phyloP scores from a whole-genome alignment of 2,113 vertebrate genomes.

The Phyllopteryx taeniolatus region DNA sequence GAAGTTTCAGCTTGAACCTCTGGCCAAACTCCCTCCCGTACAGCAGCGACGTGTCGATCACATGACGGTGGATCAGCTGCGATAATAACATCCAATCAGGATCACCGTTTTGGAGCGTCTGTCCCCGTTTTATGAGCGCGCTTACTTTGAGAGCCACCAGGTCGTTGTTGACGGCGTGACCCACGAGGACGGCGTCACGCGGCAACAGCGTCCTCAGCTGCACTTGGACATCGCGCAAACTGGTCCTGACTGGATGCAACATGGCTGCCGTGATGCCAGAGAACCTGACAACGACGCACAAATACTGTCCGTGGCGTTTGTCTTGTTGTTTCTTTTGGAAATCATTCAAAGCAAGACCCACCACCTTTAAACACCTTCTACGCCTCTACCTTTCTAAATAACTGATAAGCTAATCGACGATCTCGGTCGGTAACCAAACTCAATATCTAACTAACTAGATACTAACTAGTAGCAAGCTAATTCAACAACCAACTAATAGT shows the following conservation, averaged over 20 bases:
- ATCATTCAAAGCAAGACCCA: too few species aligned
- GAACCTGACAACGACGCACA: constrained; percentile 67
- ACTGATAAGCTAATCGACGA: not conserved
- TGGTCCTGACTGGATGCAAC: constrained; percentile 78
- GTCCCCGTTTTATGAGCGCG: not conserved
- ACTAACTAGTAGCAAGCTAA: too few species aligned
- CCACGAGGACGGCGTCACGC: constrained; percentile 83
- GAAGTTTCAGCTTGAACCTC: constrained; percentile 84
- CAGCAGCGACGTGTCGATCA: constrained; percentile 89
- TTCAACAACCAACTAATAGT: too few species aligned
- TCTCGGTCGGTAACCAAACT: not conserved
- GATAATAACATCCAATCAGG: not conserved
- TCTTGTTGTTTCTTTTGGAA: not conserved
- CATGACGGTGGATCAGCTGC: constrained; percentile 84
- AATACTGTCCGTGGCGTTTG: not conserved
- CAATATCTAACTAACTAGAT: too few species aligned
- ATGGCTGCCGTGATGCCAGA: constrained; percentile 83
- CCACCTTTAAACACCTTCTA: too few species aligned
- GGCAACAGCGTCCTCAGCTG: constrained; percentile 78
- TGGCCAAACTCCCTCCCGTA: constrained; percentile 75
- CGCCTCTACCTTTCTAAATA: not conserved
- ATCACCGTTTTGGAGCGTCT: not conserved
- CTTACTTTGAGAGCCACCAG: constrained; percentile 82
- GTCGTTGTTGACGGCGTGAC: constrained; percentile 83
- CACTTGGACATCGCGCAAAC: constrained; percentile 77